Conservation (phyloP, 2,797 vertebrate species). For the Molossus alvarezi region DNA sequence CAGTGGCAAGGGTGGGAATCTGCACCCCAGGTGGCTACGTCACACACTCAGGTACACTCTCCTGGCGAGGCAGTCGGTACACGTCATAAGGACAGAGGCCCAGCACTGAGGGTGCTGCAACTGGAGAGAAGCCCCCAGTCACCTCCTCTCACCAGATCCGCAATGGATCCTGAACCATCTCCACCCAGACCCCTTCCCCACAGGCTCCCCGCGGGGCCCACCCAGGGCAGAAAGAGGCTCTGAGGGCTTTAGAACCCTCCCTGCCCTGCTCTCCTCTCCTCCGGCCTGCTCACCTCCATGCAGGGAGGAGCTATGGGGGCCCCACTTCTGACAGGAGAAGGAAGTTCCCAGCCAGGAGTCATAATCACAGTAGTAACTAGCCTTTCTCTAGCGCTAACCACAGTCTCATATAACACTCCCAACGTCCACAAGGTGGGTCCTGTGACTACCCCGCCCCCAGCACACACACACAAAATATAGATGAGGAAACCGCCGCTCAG, state of each 20-base stretch:
- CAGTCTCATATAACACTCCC: not conserved
- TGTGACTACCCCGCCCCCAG: not conserved
- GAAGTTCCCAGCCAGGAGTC: not conserved
- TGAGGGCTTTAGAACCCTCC: not conserved
- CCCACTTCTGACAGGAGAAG: not conserved
- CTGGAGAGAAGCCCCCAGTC: not conserved
- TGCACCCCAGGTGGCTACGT: not conserved
- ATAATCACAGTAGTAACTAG: not conserved
- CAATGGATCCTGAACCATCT: not conserved
- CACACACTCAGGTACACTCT: not conserved
- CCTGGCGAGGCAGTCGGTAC: not conserved
- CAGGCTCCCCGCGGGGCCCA: not conserved
- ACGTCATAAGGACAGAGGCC: not conserved
- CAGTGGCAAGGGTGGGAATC: not conserved
- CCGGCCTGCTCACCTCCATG: not conserved
- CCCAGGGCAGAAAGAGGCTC: not conserved
- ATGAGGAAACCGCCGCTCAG: constrained; percentile 45
- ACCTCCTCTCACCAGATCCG: not conserved
- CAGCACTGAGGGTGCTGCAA: too few species aligned
- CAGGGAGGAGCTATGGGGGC: not conserved
- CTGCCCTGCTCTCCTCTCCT: not conserved
- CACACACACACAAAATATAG: not conserved
- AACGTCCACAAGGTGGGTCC: not conserved
- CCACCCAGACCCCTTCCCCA: not conserved
- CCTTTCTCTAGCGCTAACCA: not conserved